phyloP scores from a whole-genome alignment of 2,888 invertebrate species.

The Smittia aterrima region DNA sequence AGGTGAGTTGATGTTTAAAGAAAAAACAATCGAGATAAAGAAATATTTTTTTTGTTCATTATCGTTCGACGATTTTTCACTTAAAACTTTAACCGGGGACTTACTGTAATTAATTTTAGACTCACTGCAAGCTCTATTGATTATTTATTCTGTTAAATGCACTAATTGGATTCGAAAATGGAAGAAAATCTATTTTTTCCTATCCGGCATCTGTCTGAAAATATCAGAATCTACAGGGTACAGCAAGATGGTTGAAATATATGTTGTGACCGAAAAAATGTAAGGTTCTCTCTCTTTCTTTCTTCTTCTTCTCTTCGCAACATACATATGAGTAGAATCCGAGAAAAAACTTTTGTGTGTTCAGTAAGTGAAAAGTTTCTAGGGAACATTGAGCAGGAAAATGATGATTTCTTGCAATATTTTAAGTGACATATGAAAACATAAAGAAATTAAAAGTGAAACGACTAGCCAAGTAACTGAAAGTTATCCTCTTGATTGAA shows the following conservation, averaged over 20 bases:
- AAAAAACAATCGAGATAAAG: too few relatives aligned
- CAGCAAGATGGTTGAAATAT: constrained; percentile 11
- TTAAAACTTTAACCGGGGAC: too few relatives aligned
- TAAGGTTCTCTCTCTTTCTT: neutral
- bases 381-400: neutral
- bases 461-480: neutral
- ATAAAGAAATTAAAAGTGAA: neutral
- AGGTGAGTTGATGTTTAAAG: too few relatives aligned
- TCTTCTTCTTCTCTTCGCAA: too few relatives aligned
- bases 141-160: too few relatives aligned
- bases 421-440: neutral
- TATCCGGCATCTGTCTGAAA: neutral
- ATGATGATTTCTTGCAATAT: neutral
- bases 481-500: neutral
- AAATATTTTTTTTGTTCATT: too few relatives aligned
- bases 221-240: neutral
- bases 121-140: too few relatives aligned
- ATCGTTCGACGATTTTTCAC: too few relatives aligned
- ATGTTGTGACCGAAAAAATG: neutral
- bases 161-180: too few relatives aligned
- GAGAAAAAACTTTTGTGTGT: neutral
- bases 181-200: neutral
- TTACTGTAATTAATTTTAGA: too few relatives aligned
- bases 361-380: neutral
- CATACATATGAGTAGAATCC: neutral